Evolutionary conservation across 2,888 invertebrate genomes (phyloP).

Genomic region (Drosophila maculinotata): DNA sequence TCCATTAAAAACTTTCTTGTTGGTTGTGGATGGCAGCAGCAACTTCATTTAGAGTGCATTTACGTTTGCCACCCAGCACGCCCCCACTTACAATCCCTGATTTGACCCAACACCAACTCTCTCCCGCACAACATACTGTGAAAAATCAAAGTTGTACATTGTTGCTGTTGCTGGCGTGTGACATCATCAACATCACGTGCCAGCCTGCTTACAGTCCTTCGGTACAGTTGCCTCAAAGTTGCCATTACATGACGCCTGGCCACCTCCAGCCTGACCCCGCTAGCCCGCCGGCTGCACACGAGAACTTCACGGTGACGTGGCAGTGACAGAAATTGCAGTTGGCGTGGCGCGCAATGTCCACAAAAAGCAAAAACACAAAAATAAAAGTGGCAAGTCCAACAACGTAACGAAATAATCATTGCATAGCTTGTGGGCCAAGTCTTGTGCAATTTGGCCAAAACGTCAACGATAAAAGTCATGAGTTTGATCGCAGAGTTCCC

Average conservation of each 20-base stretch:
- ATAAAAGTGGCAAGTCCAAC: slow-evolving; percentile 8
- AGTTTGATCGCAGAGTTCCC: slow-evolving; percentile 40
- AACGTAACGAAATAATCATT: slow-evolving; percentile 63
- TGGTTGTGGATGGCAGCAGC: slow-evolving; percentile 28
- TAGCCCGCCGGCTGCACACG: slow-evolving; percentile 36
- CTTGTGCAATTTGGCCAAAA: slow-evolving; percentile 34
- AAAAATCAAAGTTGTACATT: slow-evolving; percentile 47
- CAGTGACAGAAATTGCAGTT: slow-evolving; percentile 71
- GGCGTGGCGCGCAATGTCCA: slow-evolving; percentile 37
- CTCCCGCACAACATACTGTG: slow-evolving; percentile 7
- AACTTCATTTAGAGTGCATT: slow-evolving; percentile 66
- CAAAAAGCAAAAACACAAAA: slow-evolving; percentile 10
- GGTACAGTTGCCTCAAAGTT: slow-evolving; percentile 46
- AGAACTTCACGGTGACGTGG: slow-evolving; percentile 36
- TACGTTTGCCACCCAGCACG: slow-evolving; percentile 24
- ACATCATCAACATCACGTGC: slow-evolving; percentile 61
- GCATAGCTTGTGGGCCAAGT: slow-evolving; percentile 45
- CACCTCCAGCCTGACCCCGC: slow-evolving; percentile 3
- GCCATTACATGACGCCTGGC: slow-evolving; percentile 27
- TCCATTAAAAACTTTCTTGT: slow-evolving; percentile 69
- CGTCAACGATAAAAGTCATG: slow-evolving; percentile 27
- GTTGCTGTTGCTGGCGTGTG: slow-evolving; percentile 49
- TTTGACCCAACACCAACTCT: neutral
- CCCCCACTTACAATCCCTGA: neutral
- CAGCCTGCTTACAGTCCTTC: slow-evolving; percentile 16